Percentiles rank a stretch among this genome's conserved stretches.
phyloP scores from a whole-genome alignment of 92 coral and sea anemone genomes.

The Zoanthus sociatus region DNA sequence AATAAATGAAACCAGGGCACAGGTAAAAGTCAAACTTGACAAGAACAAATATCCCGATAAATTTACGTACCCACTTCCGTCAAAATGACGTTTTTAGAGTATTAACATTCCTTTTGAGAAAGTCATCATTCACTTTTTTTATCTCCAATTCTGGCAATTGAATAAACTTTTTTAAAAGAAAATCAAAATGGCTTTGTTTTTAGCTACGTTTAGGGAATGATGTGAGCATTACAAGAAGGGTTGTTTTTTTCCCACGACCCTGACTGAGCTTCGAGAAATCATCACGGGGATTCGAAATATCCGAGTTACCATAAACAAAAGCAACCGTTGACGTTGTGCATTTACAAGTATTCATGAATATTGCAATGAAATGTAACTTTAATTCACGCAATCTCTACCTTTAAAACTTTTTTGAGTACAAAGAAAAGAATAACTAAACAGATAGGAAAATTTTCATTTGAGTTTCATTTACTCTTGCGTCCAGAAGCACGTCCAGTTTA shows the following conservation, averaged over 20 bases:
- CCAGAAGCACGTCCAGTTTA: neutral
- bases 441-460: neutral
- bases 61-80: neutral
- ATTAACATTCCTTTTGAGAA: conserved; percentile 25
- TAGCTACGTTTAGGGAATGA: neutral
- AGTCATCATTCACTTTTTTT: conserved; percentile 5
- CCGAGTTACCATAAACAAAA: conserved; percentile 31
- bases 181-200: neutral
- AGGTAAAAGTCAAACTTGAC: neutral
- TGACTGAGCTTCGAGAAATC: neutral
- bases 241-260: conserved; percentile 28
- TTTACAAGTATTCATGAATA: conserved; percentile 34
- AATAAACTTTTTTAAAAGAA: neutral
- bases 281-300: conserved; percentile 21
- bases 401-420: neutral
- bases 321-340: conserved; percentile 14
- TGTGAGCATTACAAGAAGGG: neutral
- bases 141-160: neutral
- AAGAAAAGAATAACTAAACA: neutral
- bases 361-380: conserved; percentile 11
- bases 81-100: neutral
- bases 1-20: neutral
- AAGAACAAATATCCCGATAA: neutral
- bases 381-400: neutral
- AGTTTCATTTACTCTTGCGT: neutral